Evolutionary conservation across 2,888 invertebrate genomes (phyloP), one percentile per base, ranked within the genome.

Genomic region (Ochropacha duplaris): DNA sequence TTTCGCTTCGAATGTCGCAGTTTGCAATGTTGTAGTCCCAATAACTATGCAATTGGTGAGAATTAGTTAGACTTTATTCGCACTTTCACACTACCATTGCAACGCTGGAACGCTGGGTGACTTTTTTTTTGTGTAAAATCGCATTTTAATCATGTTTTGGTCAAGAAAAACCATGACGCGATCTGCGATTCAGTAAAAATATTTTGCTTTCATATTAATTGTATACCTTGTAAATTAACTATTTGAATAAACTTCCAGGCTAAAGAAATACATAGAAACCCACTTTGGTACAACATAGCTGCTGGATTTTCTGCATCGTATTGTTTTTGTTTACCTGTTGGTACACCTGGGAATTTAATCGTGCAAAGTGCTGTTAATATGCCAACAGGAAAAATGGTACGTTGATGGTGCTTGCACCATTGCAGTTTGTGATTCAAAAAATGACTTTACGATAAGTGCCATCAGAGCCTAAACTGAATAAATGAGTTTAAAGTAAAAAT

Each of bases 321-420:
- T 55, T 84, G 86, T 51, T 94, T 92, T 57, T 86, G 92, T 78
- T 65, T 94, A 3, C 94, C 94, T 0, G 93, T 94, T 4, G 94
- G 94, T 0, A 94, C 94, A 2, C 94, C 94, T 2, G 92, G 94
- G 0, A 94, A 94, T 66, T 89, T 94, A 0, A 82, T 94, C 4
- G 88, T 92, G 1, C 83, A 92, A 55, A 73, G 87, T 57, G 80
- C 87, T 39, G 93, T 92, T 0, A 79, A 73, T 31, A 76, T 94
- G 50, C 77, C 90, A 0, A 90, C 89, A 1, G 2, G 2, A 0
- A 84, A 86, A 76, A 89, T 92, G 90, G 91, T 90, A 70, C 54
- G 58, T 54, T 16, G 4, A 6, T 11, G 12, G 16, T 49, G 6
- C 9, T 12, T 19, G 0, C 19, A 5, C 14, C 49, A n/a, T n/a